Evolutionary conservation across 2,888 invertebrate genomes (phyloP).

Genomic region (Gisinianus flammeolus): DNA sequence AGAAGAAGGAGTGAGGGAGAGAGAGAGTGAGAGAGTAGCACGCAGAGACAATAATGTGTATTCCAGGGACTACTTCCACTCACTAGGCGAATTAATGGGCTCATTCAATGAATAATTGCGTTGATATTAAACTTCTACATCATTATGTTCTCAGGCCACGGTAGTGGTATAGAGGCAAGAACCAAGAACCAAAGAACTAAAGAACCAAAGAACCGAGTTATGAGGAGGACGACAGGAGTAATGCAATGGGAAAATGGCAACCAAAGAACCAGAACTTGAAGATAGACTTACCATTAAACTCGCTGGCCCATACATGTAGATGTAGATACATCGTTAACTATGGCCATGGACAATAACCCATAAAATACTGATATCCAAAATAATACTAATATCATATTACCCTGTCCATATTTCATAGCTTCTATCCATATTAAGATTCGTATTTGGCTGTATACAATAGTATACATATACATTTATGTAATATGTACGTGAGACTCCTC

Average conservation of each 20-base stretch:
- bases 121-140: constrained; percentile 49
- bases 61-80: constrained; percentile 40
- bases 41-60: constrained; percentile 37
- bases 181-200: background rate
- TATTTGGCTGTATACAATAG: too few relatives aligned
- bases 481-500: too few relatives aligned
- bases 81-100: constrained; percentile 46
- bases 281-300: background rate
- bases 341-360: constrained; percentile 8
- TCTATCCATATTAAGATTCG: too few relatives aligned
- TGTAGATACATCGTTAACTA: background rate
- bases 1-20: constrained; percentile 22
- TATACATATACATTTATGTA: too few relatives aligned
- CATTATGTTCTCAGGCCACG: constrained; percentile 38
- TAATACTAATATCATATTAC: background rate
- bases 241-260: background rate
- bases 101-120: constrained; percentile 54
- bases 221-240: background rate
- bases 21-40: constrained; percentile 28
- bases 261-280: too few relatives aligned
- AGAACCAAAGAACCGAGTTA: too few relatives aligned
- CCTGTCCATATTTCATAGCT: background rate
- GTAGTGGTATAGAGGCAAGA: background rate
- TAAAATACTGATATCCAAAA: constrained; percentile 19
- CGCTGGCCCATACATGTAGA: background rate